These are phyloP conservation scores for Centropus bengalensis DNA, from an alignment of 2,113 vertebrate species.

Conservation along the genomic window DNA sequence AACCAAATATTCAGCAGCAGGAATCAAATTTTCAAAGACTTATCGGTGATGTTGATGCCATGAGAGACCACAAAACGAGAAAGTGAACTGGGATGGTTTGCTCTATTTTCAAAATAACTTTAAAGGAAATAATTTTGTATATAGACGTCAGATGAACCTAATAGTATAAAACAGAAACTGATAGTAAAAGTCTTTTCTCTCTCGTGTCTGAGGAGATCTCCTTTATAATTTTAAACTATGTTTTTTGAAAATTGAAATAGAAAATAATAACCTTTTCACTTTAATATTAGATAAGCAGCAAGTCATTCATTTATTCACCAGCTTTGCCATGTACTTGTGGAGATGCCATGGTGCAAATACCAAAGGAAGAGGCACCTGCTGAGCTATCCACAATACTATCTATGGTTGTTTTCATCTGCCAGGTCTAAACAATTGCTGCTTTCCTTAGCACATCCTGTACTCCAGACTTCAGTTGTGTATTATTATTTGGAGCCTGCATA, in stretches of 20 bases:
- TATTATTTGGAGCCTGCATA: conserved; percentile 95
- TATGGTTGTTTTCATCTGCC: not conserved
- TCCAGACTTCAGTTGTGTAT: conserved; percentile 92
- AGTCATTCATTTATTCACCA: not conserved
- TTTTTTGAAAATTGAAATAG: not conserved
- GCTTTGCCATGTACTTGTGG: not conserved
- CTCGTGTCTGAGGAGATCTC: not conserved
- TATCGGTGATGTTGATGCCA: not conserved
- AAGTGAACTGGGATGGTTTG: not conserved
- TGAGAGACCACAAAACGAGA: not conserved
- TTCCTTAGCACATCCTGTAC: conserved; percentile 47
- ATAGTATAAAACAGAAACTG: not conserved
- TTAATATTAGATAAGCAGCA: not conserved
- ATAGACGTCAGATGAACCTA: no score
- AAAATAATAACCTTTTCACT: not conserved
- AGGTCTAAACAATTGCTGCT: not conserved
- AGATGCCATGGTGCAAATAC: not conserved
- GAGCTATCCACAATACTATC: not conserved
- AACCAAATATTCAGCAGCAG: not conserved
- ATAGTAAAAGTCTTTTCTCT: not conserved
- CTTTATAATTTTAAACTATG: not conserved
- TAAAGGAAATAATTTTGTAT: no score
- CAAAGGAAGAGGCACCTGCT: not conserved
- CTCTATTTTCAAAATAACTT: not conserved
- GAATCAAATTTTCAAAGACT: not conserved